These are phyloP conservation scores for Cirrhinus mrigala DNA, from an alignment of 2,797 vertebrate species.

Conservation along the genomic window DNA sequence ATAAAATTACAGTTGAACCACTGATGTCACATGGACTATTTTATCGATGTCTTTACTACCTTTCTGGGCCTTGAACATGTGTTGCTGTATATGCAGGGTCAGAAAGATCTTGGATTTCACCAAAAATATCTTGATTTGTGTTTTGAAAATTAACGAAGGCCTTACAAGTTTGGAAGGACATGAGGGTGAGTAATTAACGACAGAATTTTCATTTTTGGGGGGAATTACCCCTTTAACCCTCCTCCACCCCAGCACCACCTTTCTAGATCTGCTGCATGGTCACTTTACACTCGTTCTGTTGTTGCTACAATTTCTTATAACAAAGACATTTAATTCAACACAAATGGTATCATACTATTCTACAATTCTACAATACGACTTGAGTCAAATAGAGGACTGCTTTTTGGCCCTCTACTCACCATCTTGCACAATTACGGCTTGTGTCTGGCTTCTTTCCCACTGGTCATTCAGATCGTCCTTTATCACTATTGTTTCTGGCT, in stretches of 20 bases:
- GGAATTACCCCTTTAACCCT: not conserved
- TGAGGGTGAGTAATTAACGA: too few species aligned
- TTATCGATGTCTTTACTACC: too few species aligned
- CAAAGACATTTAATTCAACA: not conserved
- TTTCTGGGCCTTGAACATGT: too few species aligned
- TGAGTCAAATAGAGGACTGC: not conserved
- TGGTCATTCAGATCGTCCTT: slow-evolving; percentile 74
- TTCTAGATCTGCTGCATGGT: not conserved
- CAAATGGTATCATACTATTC: not conserved
- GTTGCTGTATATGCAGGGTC: too few species aligned
- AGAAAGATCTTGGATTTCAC: too few species aligned
- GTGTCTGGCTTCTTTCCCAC: slow-evolving; percentile 47
- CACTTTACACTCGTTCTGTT: not conserved
- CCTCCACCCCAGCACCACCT: not conserved
- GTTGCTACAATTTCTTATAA: not conserved
- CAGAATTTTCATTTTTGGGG: too few species aligned
- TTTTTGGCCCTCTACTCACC: slow-evolving; percentile 67
- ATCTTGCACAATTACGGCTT: slow-evolving; percentile 72
- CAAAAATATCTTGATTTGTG: too few species aligned
- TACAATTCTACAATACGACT: not conserved
- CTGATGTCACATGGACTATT: too few species aligned
- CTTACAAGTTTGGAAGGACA: too few species aligned
- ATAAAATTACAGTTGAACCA: too few species aligned
- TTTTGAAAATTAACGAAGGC: too few species aligned
- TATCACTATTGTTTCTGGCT: slow-evolving; percentile 73